Evolutionary conservation across 1,140 invertebrate species (phyloP).

Genomic region (Macrobrachium rosenbergii): DNA sequence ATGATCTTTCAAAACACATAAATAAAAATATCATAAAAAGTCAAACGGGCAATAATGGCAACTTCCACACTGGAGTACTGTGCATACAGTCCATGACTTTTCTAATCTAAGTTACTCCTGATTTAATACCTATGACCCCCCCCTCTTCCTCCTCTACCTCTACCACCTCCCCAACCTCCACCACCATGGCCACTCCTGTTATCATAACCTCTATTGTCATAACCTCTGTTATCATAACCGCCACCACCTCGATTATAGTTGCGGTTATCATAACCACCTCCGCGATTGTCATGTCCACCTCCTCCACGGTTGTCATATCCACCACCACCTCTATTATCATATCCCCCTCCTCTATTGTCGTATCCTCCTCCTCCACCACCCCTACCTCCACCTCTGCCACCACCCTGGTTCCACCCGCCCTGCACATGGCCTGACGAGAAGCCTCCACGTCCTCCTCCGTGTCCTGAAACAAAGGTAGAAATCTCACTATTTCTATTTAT

Average conservation of each 20-base stretch:
- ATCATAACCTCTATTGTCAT: conserved; percentile 20
- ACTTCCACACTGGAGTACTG: too few relatives aligned
- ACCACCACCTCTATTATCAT: conserved; percentile 9
- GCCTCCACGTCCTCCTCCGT: conserved; percentile 23
- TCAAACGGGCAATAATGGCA: too few relatives aligned
- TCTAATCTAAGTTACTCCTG: too few relatives aligned
- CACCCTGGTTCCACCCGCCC: conserved; percentile 52
- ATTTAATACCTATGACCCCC: conserved; percentile 6
- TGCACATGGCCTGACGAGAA: conserved; percentile 39
- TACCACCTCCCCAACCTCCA: conserved; percentile 3
- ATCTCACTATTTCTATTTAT: too few relatives aligned
- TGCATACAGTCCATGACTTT: too few relatives aligned
- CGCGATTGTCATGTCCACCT: conserved; percentile 22
- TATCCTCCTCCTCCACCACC: not conserved
- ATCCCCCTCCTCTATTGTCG: not conserved
- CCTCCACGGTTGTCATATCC: conserved; percentile 32
- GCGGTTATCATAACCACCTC: not conserved
- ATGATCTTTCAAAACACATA: too few relatives aligned
- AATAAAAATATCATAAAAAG: too few relatives aligned
- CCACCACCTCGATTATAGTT: conserved; percentile 26
- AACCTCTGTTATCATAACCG: conserved; percentile 1
- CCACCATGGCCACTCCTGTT: not conserved
- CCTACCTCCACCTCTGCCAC: conserved; percentile 22
- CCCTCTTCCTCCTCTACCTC: conserved; percentile 23
- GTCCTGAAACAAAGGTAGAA: not conserved